Percentiles rank a stretch among this genome's conserved stretches.
These are phyloP conservation scores for Ciconia boyciana DNA, from an alignment of 2,113 vertebrate genomes.

Conservation along the genomic window DNA sequence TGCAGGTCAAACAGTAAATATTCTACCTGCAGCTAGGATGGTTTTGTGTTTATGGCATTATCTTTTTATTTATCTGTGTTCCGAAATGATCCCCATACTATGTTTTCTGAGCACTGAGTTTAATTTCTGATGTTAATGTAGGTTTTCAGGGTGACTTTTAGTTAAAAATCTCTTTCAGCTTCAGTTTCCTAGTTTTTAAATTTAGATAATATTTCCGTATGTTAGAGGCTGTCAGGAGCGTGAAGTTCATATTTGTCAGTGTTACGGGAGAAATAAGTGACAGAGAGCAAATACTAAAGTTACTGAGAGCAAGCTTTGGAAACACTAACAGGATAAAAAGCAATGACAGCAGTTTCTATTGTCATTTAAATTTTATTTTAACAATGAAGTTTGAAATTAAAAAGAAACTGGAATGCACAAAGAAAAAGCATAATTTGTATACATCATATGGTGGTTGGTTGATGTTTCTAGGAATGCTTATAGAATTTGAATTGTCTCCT, in stretches of 20 bases:
- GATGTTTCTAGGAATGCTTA: not conserved
- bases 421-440: not conserved
- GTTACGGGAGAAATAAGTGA: not conserved
- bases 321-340: not conserved
- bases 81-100: not conserved
- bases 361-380: not conserved
- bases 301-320: not conserved
- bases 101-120: not conserved
- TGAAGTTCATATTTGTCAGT: not conserved
- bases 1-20: slow-evolving; percentile 38
- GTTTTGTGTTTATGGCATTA: not conserved
- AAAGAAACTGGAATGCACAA: not conserved
- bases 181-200: not conserved
- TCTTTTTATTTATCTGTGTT: not conserved
- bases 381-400: not conserved
- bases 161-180: not conserved
- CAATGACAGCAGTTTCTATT: not conserved
- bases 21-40: not conserved
- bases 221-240: not conserved
- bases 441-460: not conserved
- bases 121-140: not conserved
- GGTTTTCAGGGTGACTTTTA: not conserved
- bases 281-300: not conserved
- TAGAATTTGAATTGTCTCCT: not conserved
- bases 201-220: not conserved